Percentiles rank a stretch among this genome's conserved stretches.
phyloP scores from a whole-genome alignment of 2,888 invertebrate species.

The Brachyptera putata region DNA sequence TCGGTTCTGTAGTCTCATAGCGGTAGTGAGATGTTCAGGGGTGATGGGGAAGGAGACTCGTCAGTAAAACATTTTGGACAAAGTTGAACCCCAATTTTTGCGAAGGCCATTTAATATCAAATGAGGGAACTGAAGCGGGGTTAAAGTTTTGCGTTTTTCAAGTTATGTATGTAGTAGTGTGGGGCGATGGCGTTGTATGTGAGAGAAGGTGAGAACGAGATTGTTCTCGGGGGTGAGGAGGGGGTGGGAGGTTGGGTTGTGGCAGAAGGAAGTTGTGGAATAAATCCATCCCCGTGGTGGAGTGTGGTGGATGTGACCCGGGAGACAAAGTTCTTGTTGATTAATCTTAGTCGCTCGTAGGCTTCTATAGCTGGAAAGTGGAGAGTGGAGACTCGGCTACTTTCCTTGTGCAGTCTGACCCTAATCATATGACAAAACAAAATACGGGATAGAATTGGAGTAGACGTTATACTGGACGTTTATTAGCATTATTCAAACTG shows the following conservation, averaged over 20 bases:
- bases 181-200: background rate
- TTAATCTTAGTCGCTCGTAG: conserved; percentile 25
- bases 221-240: conserved; percentile 8
- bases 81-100: conserved; percentile 16
- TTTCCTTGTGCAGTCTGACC: too few species aligned
- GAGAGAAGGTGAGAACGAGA: background rate
- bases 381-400: too few species aligned
- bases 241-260: background rate
- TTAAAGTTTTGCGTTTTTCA: conserved; percentile 14
- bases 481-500: too few species aligned
- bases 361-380: background rate
- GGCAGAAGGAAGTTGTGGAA: conserved; percentile 27
- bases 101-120: conserved; percentile 15
- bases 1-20: too few species aligned
- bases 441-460: too few species aligned
- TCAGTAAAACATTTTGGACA: conserved; percentile 8
- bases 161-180: conserved; percentile 9
- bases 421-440: too few species aligned
- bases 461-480: too few species aligned
- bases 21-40: too few species aligned
- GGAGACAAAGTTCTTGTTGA: conserved; percentile 21
- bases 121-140: conserved; percentile 8
- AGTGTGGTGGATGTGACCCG: conserved; percentile 22
- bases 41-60: too few species aligned
- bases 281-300: conserved; percentile 27